phyloP scores from a whole-genome alignment of 2,888 invertebrate genomes.

The Drosophila rubida region DNA sequence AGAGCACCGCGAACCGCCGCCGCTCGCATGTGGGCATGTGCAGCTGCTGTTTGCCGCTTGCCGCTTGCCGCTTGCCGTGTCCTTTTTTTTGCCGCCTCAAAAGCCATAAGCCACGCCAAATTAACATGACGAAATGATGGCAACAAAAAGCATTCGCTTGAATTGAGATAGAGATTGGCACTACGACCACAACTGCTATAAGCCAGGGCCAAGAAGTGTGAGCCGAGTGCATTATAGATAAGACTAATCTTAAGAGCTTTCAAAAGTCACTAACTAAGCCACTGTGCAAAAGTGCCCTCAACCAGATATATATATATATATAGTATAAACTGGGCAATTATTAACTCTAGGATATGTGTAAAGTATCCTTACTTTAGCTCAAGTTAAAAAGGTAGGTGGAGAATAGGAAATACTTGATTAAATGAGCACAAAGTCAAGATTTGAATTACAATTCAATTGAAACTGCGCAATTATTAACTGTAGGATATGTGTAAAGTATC shows the following conservation, averaged over 20 bases:
- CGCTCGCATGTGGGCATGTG: constrained; percentile 24
- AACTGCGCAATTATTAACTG: too few relatives aligned
- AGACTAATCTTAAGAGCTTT: constrained; percentile 8
- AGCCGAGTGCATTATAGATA: constrained; percentile 26
- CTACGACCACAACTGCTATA: constrained; percentile 14
- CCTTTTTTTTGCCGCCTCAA: constrained; percentile 57
- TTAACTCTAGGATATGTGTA: too few relatives aligned
- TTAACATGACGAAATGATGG: constrained; percentile 76
- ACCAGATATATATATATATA: background rate
- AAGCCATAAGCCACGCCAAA: constrained; percentile 76
- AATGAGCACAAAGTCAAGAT: too few relatives aligned
- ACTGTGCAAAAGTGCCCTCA: background rate
- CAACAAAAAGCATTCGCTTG: constrained; percentile 45
- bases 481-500: too few relatives aligned
- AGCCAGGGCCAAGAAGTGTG: background rate
- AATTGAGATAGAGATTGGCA: constrained; percentile 21
- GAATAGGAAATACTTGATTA: too few relatives aligned
- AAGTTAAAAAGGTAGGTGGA: too few relatives aligned
- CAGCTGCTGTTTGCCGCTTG: background rate
- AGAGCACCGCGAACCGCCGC: constrained; percentile 16
- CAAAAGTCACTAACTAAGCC: constrained; percentile 2
- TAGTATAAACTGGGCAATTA: background rate
- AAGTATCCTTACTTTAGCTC: too few relatives aligned
- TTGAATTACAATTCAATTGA: too few relatives aligned
- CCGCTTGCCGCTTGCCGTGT: background rate